Evolutionary conservation across 1,140 invertebrate species (phyloP).

Genomic region (Anastatus disparis): DNA sequence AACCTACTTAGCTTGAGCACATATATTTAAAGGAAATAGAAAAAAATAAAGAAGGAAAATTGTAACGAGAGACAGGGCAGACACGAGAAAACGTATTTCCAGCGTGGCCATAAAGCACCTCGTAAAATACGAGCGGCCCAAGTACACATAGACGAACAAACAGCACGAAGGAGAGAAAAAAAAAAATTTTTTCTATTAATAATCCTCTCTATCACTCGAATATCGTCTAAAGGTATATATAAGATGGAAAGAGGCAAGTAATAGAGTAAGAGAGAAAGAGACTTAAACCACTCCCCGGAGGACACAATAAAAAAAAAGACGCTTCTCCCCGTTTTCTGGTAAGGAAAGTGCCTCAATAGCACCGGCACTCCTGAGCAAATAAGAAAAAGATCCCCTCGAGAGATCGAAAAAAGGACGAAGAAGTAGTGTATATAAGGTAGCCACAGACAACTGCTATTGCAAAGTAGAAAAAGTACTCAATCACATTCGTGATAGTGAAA

Average conservation of each 20-base stretch:
- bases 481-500: too few species aligned
- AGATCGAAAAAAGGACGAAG: background rate
- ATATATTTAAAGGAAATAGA: background rate
- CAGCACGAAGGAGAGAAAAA: too few species aligned
- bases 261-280: background rate
- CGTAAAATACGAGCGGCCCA: constrained; percentile 15
- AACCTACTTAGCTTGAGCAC: too few species aligned
- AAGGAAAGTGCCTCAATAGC: constrained; percentile 5
- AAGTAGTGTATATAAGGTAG: too few species aligned
- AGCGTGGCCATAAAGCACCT: constrained; percentile 8
- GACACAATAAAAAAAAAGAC: constrained; percentile 40
- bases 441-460: too few species aligned
- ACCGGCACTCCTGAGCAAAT: constrained; percentile 20
- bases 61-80: too few species aligned
- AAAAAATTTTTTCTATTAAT: constrained; percentile 41
- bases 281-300: constrained; percentile 36
- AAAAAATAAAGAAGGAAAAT: background rate
- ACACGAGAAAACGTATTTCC: constrained; percentile 18
- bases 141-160: constrained; percentile 15
- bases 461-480: constrained; percentile 18
- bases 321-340: background rate
- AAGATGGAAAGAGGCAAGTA: background rate
- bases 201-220: constrained; percentile 30
- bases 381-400: constrained; percentile 40
- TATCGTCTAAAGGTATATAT: background rate